Base-by-base conservation (phyloP, 2,888 invertebrate genomes). In the Onchidella celtica region DNA sequence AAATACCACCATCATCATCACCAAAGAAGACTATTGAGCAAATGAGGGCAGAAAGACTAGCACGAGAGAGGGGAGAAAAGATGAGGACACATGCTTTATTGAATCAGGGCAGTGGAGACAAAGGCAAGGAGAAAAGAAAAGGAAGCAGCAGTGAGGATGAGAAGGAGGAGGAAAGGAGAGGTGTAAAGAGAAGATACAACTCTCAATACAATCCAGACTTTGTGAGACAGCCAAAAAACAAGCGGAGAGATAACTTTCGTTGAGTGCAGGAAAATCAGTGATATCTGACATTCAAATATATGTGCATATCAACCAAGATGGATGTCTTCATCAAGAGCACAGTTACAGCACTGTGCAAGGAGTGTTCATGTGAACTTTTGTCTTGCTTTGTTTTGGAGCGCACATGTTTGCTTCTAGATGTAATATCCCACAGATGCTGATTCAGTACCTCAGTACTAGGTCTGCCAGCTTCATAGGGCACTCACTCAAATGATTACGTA, bases 181-280 rank as follows among this genome's bases (percentile, higher is more conserved):
- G 57, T 24, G 69, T 38, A 34, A 81, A 80, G 57, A 95, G 95
- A 36, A 79, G 79, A 93, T 99, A 99, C 92, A 98, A 98, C 94
- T 98, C 98, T 2, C 98, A 99, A 93, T 99, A 98, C 93, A 99
- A 98, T 94, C 99, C 99, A 40, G 93, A 94, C 68, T 88, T 94
- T 79, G 94, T 93, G 32, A 68, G 66, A 66, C 70, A 80, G 57
- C 59, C 63, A 61, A 55, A 72, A 32, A 72, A 55, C 27, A 55
- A 34, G 34, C 27, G 17, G 17, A 47, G 55, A 47, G 66, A 73
- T 4, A 21, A 61, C 1, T 74, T 32, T 68, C 24, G 36, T n/a
- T 59, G 73, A 57, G 17, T 55, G n/a, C n/a, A n/a, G n/a, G n/a
- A n/a, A n/a, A n/a, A 9, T 21, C 24, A 9, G 17, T 63, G 21